Evolutionary conservation across 37 sponge, comb jelly and placozoan species (phyloP).

Genomic region (Ephydatia muelleri): DNA sequence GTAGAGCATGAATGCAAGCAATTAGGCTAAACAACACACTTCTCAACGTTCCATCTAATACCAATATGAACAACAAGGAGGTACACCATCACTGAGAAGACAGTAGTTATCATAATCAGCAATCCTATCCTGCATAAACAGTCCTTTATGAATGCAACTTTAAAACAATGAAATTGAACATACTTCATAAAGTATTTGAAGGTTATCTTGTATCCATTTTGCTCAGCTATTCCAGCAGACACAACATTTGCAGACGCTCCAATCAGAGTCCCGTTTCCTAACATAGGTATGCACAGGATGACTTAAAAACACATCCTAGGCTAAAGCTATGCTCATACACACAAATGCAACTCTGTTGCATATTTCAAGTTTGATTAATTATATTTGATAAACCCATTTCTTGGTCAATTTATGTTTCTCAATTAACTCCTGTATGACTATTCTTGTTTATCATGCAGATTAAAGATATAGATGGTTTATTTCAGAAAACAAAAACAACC

Average conservation of each 20-base stretch:
- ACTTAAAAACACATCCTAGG: too few species aligned
- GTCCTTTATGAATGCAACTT: too few species aligned
- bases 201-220: conserved; percentile 91
- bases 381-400: too few species aligned
- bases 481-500: too few species aligned
- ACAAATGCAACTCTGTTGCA: conserved; percentile 23
- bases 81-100: conserved; percentile 74
- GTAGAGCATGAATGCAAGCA: too few species aligned
- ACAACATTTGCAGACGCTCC: conserved; percentile 99
- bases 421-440: too few species aligned
- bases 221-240: conserved; percentile 96
- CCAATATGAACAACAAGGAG: conserved; percentile 82
- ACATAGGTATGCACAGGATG: background rate
- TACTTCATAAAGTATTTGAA: conserved; percentile 86
- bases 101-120: conserved; percentile 94
- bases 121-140: conserved; percentile 79
- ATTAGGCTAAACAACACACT: too few species aligned
- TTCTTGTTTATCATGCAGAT: too few species aligned
- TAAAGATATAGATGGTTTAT: too few species aligned
- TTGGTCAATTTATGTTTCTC: too few species aligned
- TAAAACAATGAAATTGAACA: background rate
- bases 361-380: too few species aligned
- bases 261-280: conserved; percentile 95
- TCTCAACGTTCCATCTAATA: too few species aligned
- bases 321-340: background rate